These are phyloP conservation scores for Papilio aristodemus DNA, from an alignment of 1,140 invertebrate genomes.

Conservation along the genomic window DNA sequence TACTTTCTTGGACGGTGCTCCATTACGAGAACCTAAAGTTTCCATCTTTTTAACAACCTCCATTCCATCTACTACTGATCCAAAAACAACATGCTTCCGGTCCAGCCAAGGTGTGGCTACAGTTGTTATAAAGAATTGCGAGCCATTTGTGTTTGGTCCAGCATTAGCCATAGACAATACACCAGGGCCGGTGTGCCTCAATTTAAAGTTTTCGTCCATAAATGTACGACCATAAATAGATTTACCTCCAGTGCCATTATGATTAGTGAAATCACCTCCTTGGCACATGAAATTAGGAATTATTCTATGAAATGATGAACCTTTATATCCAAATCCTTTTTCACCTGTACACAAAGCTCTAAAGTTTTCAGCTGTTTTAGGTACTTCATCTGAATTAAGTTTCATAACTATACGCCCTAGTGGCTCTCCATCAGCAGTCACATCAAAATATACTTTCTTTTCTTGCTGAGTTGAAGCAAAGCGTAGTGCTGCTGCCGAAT, in stretches of 20 bases:
- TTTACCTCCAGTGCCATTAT: conserved; percentile 90
- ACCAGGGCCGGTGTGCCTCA: conserved; percentile 88
- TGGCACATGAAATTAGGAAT: conserved; percentile 95
- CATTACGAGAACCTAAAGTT: conserved; percentile 86
- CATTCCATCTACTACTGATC: conserved; percentile 90
- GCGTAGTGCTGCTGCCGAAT: conserved; percentile 68
- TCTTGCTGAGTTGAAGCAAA: conserved; percentile 68
- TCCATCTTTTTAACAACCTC: conserved; percentile 89
- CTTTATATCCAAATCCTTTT: conserved; percentile 90
- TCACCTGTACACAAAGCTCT: conserved; percentile 90
- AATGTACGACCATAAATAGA: conserved; percentile 91
- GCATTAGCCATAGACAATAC: conserved; percentile 90
- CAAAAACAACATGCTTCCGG: conserved; percentile 93
- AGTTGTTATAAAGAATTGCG: conserved; percentile 93
- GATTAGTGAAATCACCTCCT: conserved; percentile 88
- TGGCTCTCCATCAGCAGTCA: conserved; percentile 83
- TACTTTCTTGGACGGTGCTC: conserved; percentile 90
- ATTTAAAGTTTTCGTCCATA: conserved; percentile 90
- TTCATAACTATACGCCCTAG: conserved; percentile 87
- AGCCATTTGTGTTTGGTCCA: conserved; percentile 90
- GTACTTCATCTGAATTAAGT: conserved; percentile 86
- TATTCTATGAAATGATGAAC: conserved; percentile 89
- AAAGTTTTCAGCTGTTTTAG: conserved; percentile 91
- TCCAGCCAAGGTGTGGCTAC: conserved; percentile 91
- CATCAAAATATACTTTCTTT: conserved; percentile 74